Conservation (phyloP, 2,113 vertebrate species). For the Cynocephalus volans region DNA sequence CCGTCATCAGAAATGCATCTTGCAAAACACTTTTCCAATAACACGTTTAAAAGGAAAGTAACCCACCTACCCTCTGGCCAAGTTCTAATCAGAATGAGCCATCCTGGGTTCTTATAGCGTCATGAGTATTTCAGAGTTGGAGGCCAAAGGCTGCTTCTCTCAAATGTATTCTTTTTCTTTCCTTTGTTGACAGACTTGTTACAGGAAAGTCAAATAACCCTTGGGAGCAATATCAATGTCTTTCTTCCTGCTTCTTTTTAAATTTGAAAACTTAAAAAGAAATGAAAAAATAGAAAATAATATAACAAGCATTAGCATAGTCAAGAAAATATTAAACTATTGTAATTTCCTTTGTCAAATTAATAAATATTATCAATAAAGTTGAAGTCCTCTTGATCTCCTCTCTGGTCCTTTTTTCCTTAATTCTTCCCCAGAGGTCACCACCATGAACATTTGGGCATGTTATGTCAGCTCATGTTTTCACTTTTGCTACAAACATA, state of each 20-base stretch:
- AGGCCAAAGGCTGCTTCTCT: neutral
- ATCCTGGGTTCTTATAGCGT: neutral
- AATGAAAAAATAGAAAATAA: neutral
- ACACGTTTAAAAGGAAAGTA: neutral
- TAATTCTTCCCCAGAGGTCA: neutral
- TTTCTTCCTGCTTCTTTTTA: neutral
- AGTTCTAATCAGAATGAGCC: neutral
- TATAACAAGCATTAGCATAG: neutral
- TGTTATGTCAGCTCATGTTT: neutral
- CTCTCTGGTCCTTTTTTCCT: neutral
- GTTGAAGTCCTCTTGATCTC: neutral
- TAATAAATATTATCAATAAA: neutral
- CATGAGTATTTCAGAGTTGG: neutral
- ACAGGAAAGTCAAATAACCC: neutral
- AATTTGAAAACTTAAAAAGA: constrained; percentile 2
- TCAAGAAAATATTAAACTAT: neutral
- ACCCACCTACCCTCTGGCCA: neutral
- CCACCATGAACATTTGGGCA: neutral
- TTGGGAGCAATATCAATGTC: neutral
- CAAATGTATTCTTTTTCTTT: neutral
- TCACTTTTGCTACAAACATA: neutral
- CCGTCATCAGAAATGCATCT: neutral
- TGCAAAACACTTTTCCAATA: neutral
- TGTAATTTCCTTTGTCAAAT: neutral
- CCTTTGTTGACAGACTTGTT: neutral